These are phyloP conservation scores for Drosophila emarginata DNA, from an alignment of 2,888 invertebrate species.

Conservation along the genomic window DNA sequence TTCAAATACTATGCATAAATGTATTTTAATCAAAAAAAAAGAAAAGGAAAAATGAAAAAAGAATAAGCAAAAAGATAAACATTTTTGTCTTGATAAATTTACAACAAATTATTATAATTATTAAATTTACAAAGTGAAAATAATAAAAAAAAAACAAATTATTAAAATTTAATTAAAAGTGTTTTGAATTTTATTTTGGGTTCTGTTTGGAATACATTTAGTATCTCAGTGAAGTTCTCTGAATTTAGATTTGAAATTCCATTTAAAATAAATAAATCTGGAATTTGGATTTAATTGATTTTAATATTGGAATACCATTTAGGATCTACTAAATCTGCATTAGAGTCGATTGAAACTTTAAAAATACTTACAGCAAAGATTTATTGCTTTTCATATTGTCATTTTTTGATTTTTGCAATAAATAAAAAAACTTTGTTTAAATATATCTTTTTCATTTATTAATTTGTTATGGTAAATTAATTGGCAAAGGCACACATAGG, in stretches of 20 bases:
- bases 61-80: conserved; percentile 62
- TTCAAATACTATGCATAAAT: conserved; percentile 80
- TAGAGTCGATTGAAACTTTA: too few species aligned
- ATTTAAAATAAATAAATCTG: too few species aligned
- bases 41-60: conserved; percentile 59
- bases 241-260: too few species aligned
- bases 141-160: conserved; percentile 69
- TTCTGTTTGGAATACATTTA: too few species aligned
- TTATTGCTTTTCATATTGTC: background rate
- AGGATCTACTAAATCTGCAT: too few species aligned
- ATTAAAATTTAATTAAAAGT: conserved; percentile 65
- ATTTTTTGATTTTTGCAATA: background rate
- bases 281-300: too few species aligned
- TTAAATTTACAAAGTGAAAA: conserved; percentile 80
- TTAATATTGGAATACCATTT: too few species aligned
- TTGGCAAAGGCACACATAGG: conserved; percentile 69
- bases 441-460: conserved; percentile 64
- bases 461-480: conserved; percentile 71
- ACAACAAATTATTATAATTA: conserved; percentile 81
- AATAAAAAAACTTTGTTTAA: background rate
- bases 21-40: conserved; percentile 80
- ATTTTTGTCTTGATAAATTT: conserved; percentile 82
- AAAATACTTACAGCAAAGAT: too few species aligned
- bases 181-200: conserved; percentile 8
- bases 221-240: too few species aligned